These are phyloP conservation scores for Camponotus pennsylvanicus DNA, from an alignment of 1,140 invertebrate genomes.

Conservation along the genomic window DNA sequence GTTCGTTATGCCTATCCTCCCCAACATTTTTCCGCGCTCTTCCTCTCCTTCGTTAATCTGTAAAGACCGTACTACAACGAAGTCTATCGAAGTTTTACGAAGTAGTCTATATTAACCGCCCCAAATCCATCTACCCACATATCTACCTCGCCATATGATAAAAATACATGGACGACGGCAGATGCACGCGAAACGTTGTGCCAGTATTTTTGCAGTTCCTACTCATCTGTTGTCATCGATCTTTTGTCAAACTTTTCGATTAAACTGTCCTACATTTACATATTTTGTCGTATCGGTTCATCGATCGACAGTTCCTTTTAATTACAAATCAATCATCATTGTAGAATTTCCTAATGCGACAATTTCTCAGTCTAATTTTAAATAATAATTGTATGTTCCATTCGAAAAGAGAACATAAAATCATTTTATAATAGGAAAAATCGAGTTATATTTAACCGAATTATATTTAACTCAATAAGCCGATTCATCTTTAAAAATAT, in stretches of 20 bases:
- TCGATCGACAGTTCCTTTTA: constrained; percentile 26
- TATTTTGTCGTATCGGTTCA: not conserved
- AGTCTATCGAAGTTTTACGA: constrained; percentile 59
- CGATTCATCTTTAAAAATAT: not conserved
- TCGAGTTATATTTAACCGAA: too few relatives aligned
- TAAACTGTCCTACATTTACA: constrained; percentile 22
- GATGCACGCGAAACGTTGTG: constrained; percentile 37
- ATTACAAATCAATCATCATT: not conserved
- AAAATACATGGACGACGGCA: constrained; percentile 36
- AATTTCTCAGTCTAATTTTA: constrained; percentile 15
- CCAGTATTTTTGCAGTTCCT: constrained; percentile 52
- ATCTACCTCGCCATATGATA: constrained; percentile 45
- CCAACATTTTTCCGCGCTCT: not conserved
- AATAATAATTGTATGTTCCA: not conserved
- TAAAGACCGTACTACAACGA: constrained; percentile 55
- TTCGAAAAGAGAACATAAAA: not conserved
- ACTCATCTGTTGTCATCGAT: constrained; percentile 48
- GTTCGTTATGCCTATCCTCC: constrained; percentile 6
- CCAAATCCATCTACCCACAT: constrained; percentile 19
- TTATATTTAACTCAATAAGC: not conserved
- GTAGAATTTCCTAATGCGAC: not conserved
- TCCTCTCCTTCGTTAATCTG: constrained; percentile 18
- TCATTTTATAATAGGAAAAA: constrained; percentile 18
- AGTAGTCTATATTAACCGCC: constrained; percentile 43
- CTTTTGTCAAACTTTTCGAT: constrained; percentile 26